phyloP scores from a whole-genome alignment of 2,888 invertebrate species.

The Cataglyphis rosenhaueri region DNA sequence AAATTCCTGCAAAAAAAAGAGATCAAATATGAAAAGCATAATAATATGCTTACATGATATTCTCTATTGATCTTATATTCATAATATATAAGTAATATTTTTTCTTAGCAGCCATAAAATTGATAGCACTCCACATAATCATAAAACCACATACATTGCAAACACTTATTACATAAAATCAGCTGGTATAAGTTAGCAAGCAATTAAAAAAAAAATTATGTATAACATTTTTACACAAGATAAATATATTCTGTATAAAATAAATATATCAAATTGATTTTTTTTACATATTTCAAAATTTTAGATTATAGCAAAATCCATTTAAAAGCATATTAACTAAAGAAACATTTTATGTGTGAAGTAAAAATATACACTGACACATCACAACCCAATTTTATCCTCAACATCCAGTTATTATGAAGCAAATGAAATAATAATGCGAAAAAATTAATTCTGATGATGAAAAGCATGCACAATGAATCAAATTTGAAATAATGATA shows the following conservation, averaged over 20 bases:
- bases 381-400: constrained; percentile 42
- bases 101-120: constrained; percentile 31
- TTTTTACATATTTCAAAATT: background rate
- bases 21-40: background rate
- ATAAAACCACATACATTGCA: constrained; percentile 15
- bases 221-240: background rate
- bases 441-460: constrained; percentile 43
- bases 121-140: background rate
- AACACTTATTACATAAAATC: constrained; percentile 5
- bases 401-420: background rate
- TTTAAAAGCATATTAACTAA: constrained; percentile 7
- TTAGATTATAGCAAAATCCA: background rate
- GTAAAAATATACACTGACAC: constrained; percentile 26
- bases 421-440: constrained; percentile 41
- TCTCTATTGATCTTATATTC: constrained; percentile 62
- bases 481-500: constrained; percentile 19
- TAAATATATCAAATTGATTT: background rate
- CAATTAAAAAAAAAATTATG: constrained; percentile 10
- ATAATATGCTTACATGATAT: constrained; percentile 58
- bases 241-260: constrained; percentile 2
- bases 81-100: constrained; percentile 48
- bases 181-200: background rate
- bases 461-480: constrained; percentile 64
- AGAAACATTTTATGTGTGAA: constrained; percentile 15
- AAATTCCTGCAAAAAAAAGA: constrained; percentile 33